Conservation (phyloP, 2,113 vertebrate species). For the Xenus cinereus region DNA sequence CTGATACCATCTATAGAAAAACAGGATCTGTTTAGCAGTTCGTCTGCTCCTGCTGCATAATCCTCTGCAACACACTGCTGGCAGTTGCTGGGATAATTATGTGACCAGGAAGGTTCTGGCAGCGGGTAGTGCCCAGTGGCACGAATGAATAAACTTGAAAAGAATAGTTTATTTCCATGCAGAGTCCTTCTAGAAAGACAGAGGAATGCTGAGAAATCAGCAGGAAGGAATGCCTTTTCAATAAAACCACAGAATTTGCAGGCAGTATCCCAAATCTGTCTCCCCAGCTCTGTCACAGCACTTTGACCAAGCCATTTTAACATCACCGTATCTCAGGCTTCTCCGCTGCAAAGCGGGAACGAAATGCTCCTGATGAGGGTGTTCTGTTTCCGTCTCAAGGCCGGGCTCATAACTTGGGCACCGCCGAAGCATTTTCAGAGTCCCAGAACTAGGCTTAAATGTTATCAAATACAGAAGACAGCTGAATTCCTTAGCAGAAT, state of each 20-base stretch:
- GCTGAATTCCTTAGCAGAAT: conserved; percentile 13
- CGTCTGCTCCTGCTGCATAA: conserved; percentile 26
- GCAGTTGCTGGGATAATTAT: not conserved
- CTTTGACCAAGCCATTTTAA: not conserved
- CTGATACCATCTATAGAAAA: conserved; percentile 10
- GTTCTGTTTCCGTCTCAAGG: not conserved
- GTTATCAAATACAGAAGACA: not conserved
- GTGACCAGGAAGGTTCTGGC: conserved; percentile 17
- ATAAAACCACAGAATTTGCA: not conserved
- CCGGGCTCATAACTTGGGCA: not conserved
- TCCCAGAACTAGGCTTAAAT: not conserved
- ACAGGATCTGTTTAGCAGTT: conserved; percentile 1
- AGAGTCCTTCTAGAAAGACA: conserved; percentile 5
- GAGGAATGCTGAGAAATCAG: not conserved
- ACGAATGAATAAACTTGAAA: conserved; percentile 28
- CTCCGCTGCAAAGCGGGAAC: not conserved
- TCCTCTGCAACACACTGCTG: conserved; percentile 8
- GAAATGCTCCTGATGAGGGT: not conserved
- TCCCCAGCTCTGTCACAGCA: not conserved
- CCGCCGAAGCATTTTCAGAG: not conserved
- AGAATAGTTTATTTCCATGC: conserved; percentile 20
- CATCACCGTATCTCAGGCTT: not conserved
- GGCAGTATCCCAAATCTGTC: not conserved
- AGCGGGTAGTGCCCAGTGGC: not conserved
- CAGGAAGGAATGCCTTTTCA: not conserved